phyloP scores from a whole-genome alignment of 2,797 vertebrate genomes.

The Hippoglossus hippoglossus region DNA sequence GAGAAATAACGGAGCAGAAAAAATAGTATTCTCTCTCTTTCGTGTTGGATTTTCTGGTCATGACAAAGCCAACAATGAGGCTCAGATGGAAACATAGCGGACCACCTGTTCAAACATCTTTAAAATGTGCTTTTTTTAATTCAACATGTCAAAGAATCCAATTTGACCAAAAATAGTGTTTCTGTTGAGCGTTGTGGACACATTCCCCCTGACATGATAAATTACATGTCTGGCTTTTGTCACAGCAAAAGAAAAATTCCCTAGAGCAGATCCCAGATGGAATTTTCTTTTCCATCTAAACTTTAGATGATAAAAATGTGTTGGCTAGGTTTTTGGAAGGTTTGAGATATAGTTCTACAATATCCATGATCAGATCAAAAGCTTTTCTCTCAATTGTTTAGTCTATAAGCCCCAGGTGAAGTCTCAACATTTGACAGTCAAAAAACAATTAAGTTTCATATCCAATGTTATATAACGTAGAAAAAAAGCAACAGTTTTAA shows the following conservation, averaged over 20 bases:
- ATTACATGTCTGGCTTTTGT: constrained; percentile 15
- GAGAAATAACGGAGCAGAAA: constrained; percentile 48
- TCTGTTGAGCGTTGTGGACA: constrained; percentile 30
- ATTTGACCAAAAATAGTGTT: constrained; percentile 16
- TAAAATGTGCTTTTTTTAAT: constrained; percentile 55
- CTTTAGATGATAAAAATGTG: constrained; percentile 4
- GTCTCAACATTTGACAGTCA: background rate
- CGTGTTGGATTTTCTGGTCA: constrained; percentile 58
- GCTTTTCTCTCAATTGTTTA: background rate
- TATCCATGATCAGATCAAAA: background rate
- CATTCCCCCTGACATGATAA: constrained; percentile 23
- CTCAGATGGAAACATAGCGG: constrained; percentile 42
- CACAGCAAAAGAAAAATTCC: background rate
- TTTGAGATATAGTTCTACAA: too few species aligned
- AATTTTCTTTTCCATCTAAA: background rate
- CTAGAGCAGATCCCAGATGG: background rate
- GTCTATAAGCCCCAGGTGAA: background rate
- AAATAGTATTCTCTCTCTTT: constrained; percentile 41
- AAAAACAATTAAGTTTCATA: background rate
- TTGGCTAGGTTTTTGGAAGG: background rate
- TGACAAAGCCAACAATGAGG: constrained; percentile 51
- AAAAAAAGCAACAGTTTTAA: background rate
- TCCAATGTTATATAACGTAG: background rate
- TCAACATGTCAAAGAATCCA: constrained; percentile 35
- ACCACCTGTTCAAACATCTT: constrained; percentile 79